Percentiles rank a stretch among this genome's conserved stretches.
Conservation (phyloP, 1,140 invertebrate genomes). For the Drosophila varians region DNA sequence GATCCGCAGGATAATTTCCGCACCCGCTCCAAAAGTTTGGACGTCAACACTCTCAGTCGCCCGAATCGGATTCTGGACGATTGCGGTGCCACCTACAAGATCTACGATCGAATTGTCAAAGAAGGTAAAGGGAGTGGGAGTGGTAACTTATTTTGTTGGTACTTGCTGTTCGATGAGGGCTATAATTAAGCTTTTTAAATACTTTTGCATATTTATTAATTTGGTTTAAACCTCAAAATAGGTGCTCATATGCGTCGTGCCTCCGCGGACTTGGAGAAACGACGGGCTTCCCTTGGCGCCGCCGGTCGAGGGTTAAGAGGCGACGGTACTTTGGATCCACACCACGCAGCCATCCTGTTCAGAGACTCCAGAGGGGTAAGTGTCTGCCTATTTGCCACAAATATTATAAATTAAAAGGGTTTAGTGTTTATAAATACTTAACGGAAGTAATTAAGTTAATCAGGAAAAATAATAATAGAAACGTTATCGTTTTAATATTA, state of each 20-base stretch:
- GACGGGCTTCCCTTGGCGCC: constrained; percentile 89
- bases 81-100: constrained; percentile 91
- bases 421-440: too few species aligned
- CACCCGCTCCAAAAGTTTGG: constrained; percentile 90
- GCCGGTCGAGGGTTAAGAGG: constrained; percentile 83
- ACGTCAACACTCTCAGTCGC: constrained; percentile 86
- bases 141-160: constrained; percentile 26
- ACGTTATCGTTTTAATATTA: too few species aligned
- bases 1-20: constrained; percentile 87
- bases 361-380: constrained; percentile 95
- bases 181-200: background rate
- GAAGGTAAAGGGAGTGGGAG: constrained; percentile 87
- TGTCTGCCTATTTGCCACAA: constrained; percentile 51
- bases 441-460: too few species aligned
- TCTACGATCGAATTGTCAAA: constrained; percentile 90
- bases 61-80: constrained; percentile 85
- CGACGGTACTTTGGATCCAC: constrained; percentile 88
- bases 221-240: constrained; percentile 60
- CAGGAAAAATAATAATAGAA: too few species aligned
- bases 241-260: constrained; percentile 89
- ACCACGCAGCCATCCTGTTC: constrained; percentile 94
- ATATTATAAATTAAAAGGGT: too few species aligned
- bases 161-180: constrained; percentile 62
- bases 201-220: background rate
- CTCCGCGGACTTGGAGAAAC: constrained; percentile 89